phyloP scores from a whole-genome alignment of 2,888 invertebrate genomes.

The Caradrina clavipalpis region DNA sequence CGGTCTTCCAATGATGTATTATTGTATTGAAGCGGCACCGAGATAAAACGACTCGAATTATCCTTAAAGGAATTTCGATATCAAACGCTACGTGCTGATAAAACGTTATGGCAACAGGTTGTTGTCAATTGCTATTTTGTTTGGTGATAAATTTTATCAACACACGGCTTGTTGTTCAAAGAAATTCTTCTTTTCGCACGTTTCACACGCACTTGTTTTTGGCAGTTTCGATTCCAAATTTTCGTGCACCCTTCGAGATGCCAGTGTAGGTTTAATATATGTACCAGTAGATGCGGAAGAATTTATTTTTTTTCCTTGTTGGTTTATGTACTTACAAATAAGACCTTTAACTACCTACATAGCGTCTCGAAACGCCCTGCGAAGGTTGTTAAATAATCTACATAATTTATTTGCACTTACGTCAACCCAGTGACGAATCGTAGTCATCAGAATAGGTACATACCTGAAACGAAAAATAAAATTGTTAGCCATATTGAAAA shows the following conservation, averaged over 20 bases:
- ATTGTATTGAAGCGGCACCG: constrained; percentile 58
- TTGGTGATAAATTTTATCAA: constrained; percentile 67
- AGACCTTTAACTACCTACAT: constrained; percentile 33
- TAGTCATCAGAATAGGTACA: constrained; percentile 48
- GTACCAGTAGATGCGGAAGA: constrained; percentile 24
- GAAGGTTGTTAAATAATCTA: constrained; percentile 42
- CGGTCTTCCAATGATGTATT: constrained; percentile 62
- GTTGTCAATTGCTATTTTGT: constrained; percentile 69
- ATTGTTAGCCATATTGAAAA: constrained; percentile 17
- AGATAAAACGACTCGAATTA: constrained; percentile 69
- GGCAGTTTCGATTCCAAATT: constrained; percentile 10
- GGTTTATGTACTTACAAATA: constrained; percentile 39
- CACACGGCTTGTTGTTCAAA: constrained; percentile 35
- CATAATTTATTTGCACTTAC: constrained; percentile 57
- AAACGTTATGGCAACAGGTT: constrained; percentile 71
- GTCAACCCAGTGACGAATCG: constrained; percentile 45
- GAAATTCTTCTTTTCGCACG: constrained; percentile 19
- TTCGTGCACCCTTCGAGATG: not conserved
- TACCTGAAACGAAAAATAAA: constrained; percentile 62
- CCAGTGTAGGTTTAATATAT: constrained; percentile 20
- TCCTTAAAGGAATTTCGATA: constrained; percentile 74
- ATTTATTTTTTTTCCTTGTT: constrained; percentile 42
- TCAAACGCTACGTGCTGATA: constrained; percentile 66
- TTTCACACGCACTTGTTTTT: constrained; percentile 9
- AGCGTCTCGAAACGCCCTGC: constrained; percentile 29